These are phyloP conservation scores for Drosophila sproati DNA, from an alignment of 1,140 invertebrate species.

Conservation along the genomic window DNA sequence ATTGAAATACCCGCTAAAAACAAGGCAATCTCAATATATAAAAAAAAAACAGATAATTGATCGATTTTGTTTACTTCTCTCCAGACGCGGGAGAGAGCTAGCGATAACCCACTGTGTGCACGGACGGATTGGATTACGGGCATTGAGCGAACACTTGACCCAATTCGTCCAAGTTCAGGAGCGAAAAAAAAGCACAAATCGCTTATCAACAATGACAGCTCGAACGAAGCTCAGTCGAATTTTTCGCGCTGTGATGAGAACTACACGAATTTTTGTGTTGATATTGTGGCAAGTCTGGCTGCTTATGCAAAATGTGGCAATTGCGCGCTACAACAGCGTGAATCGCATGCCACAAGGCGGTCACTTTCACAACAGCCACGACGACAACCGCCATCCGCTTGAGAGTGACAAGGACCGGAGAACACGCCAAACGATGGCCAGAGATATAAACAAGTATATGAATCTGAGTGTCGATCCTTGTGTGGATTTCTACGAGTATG, in stretches of 20 bases:
- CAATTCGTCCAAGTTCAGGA: conserved; percentile 67
- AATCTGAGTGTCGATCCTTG: conserved; percentile 92
- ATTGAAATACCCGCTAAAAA: too few relatives aligned
- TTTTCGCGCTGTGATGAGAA: conserved; percentile 61
- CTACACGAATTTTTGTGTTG: conserved; percentile 38
- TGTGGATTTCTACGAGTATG: conserved; percentile 92
- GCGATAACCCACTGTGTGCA: conserved; percentile 50
- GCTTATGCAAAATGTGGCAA: background rate
- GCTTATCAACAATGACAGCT: conserved; percentile 21
- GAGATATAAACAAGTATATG: conserved; percentile 91
- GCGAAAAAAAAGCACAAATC: conserved; percentile 28
- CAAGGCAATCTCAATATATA: background rate
- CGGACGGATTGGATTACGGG: conserved; percentile 3
- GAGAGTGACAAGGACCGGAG: conserved; percentile 50
- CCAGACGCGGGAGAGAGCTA: background rate
- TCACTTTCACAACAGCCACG: background rate
- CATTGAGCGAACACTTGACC: conserved; percentile 65
- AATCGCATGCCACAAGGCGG: conserved; percentile 31
- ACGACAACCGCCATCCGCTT: conserved; percentile 1
- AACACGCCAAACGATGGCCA: conserved; percentile 54
- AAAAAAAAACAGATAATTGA: conserved; percentile 3
- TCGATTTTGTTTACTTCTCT: conserved; percentile 67
- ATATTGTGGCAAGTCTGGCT: conserved; percentile 17
- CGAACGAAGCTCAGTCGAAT: conserved; percentile 48
- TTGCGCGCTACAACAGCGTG: conserved; percentile 31